phyloP scores from a whole-genome alignment of 2,888 invertebrate species.

The Cheilosia urbana region DNA sequence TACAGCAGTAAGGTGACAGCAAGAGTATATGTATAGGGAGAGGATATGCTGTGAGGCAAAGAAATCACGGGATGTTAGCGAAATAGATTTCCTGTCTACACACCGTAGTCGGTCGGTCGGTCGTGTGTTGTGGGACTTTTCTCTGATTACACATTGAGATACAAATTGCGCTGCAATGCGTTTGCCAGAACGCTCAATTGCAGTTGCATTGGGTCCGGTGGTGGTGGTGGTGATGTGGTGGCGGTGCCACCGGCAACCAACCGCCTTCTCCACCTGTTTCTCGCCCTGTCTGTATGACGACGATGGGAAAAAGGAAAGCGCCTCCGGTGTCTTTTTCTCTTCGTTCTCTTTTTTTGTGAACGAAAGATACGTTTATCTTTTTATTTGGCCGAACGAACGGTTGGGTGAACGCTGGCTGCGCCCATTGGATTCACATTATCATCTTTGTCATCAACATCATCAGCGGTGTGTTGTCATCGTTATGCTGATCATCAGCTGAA shows the following conservation, averaged over 20 bases:
- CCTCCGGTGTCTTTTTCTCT: conserved; percentile 43
- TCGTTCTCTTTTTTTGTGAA: conserved; percentile 8
- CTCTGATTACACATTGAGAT: conserved; percentile 61
- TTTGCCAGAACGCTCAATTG: conserved; percentile 40
- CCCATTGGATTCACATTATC: conserved; percentile 70
- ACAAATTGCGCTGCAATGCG: conserved; percentile 62
- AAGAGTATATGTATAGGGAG: conserved; percentile 12
- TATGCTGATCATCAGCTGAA: conserved; percentile 51
- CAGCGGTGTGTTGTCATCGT: conserved; percentile 67
- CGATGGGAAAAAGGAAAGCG: conserved; percentile 68
- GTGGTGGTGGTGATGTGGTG: background rate
- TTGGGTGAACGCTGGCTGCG: conserved; percentile 66
- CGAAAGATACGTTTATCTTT: conserved; percentile 56
- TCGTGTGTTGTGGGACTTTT: conserved; percentile 50
- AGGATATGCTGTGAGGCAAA: conserved; percentile 49
- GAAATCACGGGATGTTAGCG: conserved; percentile 75
- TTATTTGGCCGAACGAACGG: conserved; percentile 53
- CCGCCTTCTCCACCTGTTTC: conserved; percentile 37
- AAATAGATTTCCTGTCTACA: conserved; percentile 74
- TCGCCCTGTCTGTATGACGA: background rate
- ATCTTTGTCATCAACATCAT: conserved; percentile 61
- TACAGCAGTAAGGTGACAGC: conserved; percentile 49
- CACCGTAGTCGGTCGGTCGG: background rate
- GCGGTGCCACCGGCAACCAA: background rate
- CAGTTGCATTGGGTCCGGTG: background rate